Percentiles rank a stretch among this genome's conserved stretches.
Conservation (phyloP, 2,113 vertebrate species). For the Australoheros scitulus region DNA sequence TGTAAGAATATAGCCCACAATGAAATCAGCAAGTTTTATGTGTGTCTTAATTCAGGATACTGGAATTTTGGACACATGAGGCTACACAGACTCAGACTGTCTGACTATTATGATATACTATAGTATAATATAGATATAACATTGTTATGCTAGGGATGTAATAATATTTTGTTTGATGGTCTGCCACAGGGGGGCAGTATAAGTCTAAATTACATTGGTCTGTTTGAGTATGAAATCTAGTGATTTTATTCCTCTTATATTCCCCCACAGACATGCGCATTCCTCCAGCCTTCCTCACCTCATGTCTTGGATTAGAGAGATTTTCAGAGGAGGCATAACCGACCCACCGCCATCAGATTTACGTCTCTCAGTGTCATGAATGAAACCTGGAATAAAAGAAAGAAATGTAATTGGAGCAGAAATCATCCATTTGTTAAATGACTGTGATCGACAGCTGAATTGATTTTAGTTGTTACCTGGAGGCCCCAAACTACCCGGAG, state of each 20-base stretch:
- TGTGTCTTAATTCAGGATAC: background rate
- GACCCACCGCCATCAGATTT: conserved; percentile 90
- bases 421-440: background rate
- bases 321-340: conserved; percentile 90
- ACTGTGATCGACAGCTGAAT: background rate
- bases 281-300: conserved; percentile 78
- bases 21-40: background rate
- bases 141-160: background rate
- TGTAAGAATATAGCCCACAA: background rate
- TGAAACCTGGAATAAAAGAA: conserved; percentile 82
- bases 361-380: conserved; percentile 94
- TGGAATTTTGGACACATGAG: background rate
- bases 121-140: too few species aligned
- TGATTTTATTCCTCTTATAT: background rate
- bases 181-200: conserved; percentile 68
- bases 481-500: conserved; percentile 86
- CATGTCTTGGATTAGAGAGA: conserved; percentile 97
- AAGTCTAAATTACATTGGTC: background rate
- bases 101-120: background rate
- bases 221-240: background rate
- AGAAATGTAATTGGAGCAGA: background rate
- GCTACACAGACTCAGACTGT: background rate
- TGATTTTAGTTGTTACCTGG: conserved; percentile 80
- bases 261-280: background rate
- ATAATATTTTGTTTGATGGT: background rate